Percentiles rank a stretch among this genome's conserved stretches.
phyloP scores from a whole-genome alignment of 1,140 invertebrate species.

The Antheraea pernyi region DNA sequence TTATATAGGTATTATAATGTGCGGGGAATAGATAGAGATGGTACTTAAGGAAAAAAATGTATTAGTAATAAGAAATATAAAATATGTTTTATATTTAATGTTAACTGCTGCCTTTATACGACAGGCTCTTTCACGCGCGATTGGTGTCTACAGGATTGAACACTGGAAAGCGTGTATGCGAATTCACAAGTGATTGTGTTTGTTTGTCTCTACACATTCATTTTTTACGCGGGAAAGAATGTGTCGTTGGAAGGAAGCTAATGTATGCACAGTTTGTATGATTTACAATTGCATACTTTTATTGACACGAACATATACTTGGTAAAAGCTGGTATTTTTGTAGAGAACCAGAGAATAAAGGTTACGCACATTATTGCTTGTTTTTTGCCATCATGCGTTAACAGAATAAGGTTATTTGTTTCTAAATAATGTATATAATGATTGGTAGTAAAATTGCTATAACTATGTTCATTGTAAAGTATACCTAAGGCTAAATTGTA shows the following conservation, averaged over 20 bases:
- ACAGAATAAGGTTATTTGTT: neutral
- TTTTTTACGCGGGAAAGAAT: too few species aligned
- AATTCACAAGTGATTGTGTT: too few species aligned
- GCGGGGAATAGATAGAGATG: conserved; percentile 32
- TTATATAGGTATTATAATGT: conserved; percentile 37
- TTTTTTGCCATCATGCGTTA: neutral
- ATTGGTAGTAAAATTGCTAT: conserved; percentile 54
- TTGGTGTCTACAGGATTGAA: too few species aligned
- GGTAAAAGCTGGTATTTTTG: neutral
- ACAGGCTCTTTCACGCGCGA: too few species aligned
- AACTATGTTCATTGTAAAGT: conserved; percentile 64
- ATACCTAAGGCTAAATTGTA: conserved; percentile 55
- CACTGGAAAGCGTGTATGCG: too few species aligned
- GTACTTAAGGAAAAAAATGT: conserved; percentile 26
- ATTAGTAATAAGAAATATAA: conserved; percentile 22
- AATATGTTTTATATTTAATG: conserved; percentile 16
- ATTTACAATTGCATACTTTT: conserved; percentile 1
- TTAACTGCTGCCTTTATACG: neutral
- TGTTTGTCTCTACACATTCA: too few species aligned
- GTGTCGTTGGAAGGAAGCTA: too few species aligned
- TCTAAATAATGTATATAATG: conserved; percentile 40
- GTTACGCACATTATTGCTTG: neutral
- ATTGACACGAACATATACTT: neutral
- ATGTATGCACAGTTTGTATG: conserved; percentile 10
- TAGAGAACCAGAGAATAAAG: neutral